These are phyloP conservation scores for Cyclophora punctaria DNA, from an alignment of 2,888 invertebrate genomes.

Conservation along the genomic window DNA sequence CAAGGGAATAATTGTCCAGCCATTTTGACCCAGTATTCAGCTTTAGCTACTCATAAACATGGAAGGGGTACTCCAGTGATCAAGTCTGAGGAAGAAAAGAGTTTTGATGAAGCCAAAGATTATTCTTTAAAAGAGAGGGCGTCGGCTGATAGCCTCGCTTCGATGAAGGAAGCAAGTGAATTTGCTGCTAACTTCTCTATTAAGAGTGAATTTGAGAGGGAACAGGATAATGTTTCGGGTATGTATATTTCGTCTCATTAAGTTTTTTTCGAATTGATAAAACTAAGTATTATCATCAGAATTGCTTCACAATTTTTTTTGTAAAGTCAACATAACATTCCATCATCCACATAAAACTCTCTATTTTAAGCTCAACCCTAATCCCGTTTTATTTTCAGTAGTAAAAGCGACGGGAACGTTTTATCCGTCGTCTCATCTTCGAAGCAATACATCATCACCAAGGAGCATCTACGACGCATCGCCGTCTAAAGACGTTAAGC, in stretches of 20 bases:
- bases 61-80: constrained; percentile 63
- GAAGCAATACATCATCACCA: constrained; percentile 73
- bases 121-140: constrained; percentile 68
- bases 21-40: constrained; percentile 68
- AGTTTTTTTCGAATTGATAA: no score
- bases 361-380: no score
- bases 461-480: constrained; percentile 72
- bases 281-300: no score
- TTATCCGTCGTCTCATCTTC: constrained; percentile 84
- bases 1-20: constrained; percentile 68
- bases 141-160: constrained; percentile 57
- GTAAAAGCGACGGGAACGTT: constrained; percentile 95
- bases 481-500: constrained; percentile 68
- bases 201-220: constrained; percentile 67
- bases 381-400: constrained; percentile 77
- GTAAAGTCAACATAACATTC: no score
- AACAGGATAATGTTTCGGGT: constrained; percentile 69
- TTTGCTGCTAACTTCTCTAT: constrained; percentile 63
- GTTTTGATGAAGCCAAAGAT: constrained; percentile 67
- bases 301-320: no score
- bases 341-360: no score
- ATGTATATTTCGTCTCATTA: constrained; percentile 26
- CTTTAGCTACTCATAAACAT: constrained; percentile 67
- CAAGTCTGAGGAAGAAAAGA: constrained; percentile 55
- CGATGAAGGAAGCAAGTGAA: constrained; percentile 53